These are phyloP conservation scores for Caenorhabditis angaria DNA, from an alignment of 2,888 invertebrate genomes.

Conservation along the genomic window DNA sequence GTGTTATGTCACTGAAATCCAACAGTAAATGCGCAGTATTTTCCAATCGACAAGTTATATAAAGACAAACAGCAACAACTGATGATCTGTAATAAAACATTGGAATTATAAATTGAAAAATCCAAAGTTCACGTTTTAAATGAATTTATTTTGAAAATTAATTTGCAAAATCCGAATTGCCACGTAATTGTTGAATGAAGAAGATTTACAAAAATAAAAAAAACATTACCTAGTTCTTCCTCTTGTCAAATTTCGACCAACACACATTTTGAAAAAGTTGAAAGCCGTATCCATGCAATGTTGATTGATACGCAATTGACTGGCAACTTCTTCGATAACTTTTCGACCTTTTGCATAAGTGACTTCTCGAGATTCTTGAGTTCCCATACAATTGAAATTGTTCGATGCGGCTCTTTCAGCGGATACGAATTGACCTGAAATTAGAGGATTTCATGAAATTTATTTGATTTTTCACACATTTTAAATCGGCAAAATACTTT, in stretches of 20 bases:
- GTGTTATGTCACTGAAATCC: slow-evolving; percentile 90
- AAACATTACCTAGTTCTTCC: slow-evolving; percentile 81
- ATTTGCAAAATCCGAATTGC: background rate
- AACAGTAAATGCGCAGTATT: slow-evolving; percentile 93
- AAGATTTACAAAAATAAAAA: background rate
- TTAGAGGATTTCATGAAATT: background rate
- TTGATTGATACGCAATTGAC: slow-evolving; percentile 86
- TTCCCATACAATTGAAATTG: slow-evolving; percentile 51
- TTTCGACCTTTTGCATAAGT: slow-evolving; percentile 83
- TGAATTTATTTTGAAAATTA: background rate
- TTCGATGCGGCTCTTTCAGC: slow-evolving; percentile 44
- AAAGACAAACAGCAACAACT: slow-evolving; percentile 95
- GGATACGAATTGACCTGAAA: slow-evolving; percentile 49
- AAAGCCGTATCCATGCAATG: slow-evolving; percentile 92
- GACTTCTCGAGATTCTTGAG: slow-evolving; percentile 87
- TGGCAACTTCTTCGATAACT: slow-evolving; percentile 76
- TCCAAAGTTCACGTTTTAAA: background rate
- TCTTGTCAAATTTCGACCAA: slow-evolving; percentile 78
- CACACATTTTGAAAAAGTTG: slow-evolving; percentile 84
- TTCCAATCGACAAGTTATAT: slow-evolving; percentile 93
- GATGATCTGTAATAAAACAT: slow-evolving; percentile 76
- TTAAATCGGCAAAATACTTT: too few species aligned
- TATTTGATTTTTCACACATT: too few species aligned
- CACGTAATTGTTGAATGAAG: background rate
- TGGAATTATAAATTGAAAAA: background rate